Evolutionary conservation across 1,140 invertebrate species (phyloP), one percentile per base, ranked within the genome.

Genomic region (Teleogryllus occipitalis): DNA sequence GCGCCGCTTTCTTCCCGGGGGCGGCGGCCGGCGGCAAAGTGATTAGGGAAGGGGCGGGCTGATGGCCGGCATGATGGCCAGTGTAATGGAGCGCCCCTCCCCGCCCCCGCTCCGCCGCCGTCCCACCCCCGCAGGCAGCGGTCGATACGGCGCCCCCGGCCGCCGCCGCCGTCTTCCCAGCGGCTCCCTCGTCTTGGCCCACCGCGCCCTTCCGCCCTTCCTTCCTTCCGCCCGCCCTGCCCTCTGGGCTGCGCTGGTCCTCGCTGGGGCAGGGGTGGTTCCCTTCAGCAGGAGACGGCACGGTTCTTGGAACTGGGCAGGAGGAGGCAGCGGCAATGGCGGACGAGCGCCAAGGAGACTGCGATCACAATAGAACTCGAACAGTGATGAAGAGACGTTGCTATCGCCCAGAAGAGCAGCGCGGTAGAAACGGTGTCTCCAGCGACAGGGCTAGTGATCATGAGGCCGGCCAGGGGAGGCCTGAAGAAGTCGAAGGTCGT

Each of bases 21-120:
- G 2, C 2, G 54, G 54, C 18, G 54, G 54, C 10, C 54, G 54
- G 54, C 54, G 18, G 54, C 54, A 65, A 65, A 65, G 54, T 65
- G 54, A 65, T 65, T 65, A 3, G 7, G 54, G 54, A 7, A 65
- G 7, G 54, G 54, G 54, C 2, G 54, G 54, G 2, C 7, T 65
- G 54, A 65, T 65, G 54, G 54, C 54, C 54, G 54, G 54, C 54
- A 65, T 65, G 54, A 65, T 65, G 54, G 54, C 54, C 54, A 65
- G 54, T 65, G 54, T 65, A 65, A 65, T 65, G 54, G 54, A 65
- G 54, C 54, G 54, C 10, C 54, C 0, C 8, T 15, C 49, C 15
- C 49, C 49, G 15, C 49, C 54, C 54, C 54, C 54, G 54, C 54
- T 7, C 54, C 1, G 7, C 54, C 54, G 0, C 54, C 54, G 54